These are phyloP conservation scores for Sebastes goodei DNA, from an alignment of 2,797 vertebrate genomes.

Conservation along the genomic window DNA sequence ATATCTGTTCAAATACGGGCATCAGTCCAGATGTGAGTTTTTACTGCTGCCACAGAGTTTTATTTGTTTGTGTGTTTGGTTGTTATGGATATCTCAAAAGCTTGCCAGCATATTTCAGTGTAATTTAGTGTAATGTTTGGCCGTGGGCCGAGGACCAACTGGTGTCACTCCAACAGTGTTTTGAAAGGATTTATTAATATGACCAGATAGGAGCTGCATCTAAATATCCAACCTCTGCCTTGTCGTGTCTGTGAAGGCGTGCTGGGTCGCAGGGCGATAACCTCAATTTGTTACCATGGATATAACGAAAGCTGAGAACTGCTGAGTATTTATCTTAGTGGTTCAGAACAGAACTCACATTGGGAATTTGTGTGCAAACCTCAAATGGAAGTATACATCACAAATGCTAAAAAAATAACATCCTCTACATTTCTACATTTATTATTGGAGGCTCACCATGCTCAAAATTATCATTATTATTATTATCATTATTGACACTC, in stretches of 20 bases:
- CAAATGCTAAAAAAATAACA: no score
- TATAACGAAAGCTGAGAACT: no score
- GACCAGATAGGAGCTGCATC: background rate
- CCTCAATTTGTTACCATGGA: background rate
- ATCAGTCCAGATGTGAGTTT: background rate
- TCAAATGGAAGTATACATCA: no score
- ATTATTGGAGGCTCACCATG: background rate
- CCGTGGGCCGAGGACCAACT: background rate
- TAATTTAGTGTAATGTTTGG: background rate
- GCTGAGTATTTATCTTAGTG: background rate
- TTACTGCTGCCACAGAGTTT: background rate
- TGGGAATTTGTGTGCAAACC: accelerated
- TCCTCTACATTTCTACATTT: background rate
- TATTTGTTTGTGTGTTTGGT: background rate
- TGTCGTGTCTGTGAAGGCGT: background rate
- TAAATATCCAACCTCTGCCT: background rate
- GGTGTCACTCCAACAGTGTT: background rate
- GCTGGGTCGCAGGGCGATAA: background rate
- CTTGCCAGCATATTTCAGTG: background rate
- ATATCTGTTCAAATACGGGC: background rate
- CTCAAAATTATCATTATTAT: background rate
- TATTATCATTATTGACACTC: background rate
- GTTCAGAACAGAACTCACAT: background rate
- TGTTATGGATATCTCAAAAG: background rate
- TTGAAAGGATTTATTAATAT: background rate